phyloP scores from a whole-genome alignment of 2,888 invertebrate species.

The Diadromus collaris region DNA sequence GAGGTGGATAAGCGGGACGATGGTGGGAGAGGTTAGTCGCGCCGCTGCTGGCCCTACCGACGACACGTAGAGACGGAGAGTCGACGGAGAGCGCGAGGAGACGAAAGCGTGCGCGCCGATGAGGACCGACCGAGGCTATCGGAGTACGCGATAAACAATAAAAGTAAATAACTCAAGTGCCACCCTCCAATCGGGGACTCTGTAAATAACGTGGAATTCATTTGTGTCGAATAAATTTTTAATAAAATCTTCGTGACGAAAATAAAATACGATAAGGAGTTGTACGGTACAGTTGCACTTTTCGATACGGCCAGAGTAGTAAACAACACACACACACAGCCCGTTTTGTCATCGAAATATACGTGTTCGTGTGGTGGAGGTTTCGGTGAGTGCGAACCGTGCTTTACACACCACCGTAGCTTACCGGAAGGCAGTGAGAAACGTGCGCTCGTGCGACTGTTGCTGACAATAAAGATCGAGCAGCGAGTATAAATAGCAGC shows the following conservation, averaged over 20 bases:
- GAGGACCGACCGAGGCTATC: slow-evolving; percentile 56
- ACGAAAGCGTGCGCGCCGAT: slow-evolving; percentile 60
- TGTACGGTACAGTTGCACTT: background rate
- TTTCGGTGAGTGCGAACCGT: background rate
- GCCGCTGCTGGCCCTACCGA: slow-evolving; percentile 24
- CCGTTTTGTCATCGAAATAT: slow-evolving; percentile 15
- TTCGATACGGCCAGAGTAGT: slow-evolving; percentile 13
- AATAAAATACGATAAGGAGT: background rate
- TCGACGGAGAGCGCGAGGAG: slow-evolving; percentile 60
- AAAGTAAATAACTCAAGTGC: slow-evolving; percentile 58
- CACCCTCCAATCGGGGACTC: background rate
- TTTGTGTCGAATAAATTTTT: background rate
- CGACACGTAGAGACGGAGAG: slow-evolving; percentile 44
- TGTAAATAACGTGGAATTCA: slow-evolving; percentile 18
- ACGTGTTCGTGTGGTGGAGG: slow-evolving; percentile 1
- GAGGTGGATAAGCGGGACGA: slow-evolving; percentile 27
- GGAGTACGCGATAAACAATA: slow-evolving; percentile 5
- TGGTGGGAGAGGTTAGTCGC: slow-evolving; percentile 26
- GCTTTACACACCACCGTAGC: background rate
- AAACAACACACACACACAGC: background rate
- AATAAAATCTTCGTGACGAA: background rate
- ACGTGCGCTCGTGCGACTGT: slow-evolving; percentile 1
- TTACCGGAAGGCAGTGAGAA: slow-evolving; percentile 34
- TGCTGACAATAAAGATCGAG: slow-evolving; percentile 1
- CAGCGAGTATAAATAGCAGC: background rate